Evolutionary conservation across 2,888 invertebrate genomes (phyloP).

Genomic region (Chrysopilus asiliformis): DNA sequence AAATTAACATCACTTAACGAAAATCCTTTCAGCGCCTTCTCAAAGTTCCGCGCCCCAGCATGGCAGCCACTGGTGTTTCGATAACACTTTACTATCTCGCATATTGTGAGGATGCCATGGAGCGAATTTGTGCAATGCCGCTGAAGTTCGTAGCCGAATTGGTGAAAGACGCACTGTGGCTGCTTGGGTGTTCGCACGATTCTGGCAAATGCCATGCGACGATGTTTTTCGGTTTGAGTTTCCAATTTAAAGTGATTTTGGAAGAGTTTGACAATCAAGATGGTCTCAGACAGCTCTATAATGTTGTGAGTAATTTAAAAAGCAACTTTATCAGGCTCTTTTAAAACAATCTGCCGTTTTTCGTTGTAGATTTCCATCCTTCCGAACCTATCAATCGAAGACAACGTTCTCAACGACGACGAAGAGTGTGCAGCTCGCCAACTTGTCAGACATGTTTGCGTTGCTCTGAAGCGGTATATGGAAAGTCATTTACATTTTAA

Average conservation of each 20-base stretch:
- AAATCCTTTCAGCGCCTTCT: conserved; percentile 50
- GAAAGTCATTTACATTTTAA: conserved; percentile 78
- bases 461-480: conserved; percentile 77
- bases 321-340: background rate
- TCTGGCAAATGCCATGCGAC: conserved; percentile 96
- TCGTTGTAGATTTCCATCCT: conserved; percentile 62
- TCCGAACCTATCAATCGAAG: conserved; percentile 64
- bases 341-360: conserved; percentile 1
- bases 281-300: conserved; percentile 84
- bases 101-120: conserved; percentile 96
- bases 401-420: conserved; percentile 60
- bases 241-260: conserved; percentile 83
- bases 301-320: conserved; percentile 51
- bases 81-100: conserved; percentile 93
- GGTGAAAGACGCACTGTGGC: conserved; percentile 85
- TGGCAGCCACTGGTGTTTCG: conserved; percentile 92
- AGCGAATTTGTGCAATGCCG: conserved; percentile 79
- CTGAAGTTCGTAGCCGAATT: conserved; percentile 61
- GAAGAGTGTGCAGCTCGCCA: conserved; percentile 82
- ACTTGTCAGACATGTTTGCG: conserved; percentile 80
- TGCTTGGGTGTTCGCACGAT: conserved; percentile 91
- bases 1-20: conserved; percentile 1
- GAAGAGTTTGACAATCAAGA: conserved; percentile 89
- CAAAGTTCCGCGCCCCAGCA: conserved; percentile 82
- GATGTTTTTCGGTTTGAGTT: conserved; percentile 93